Percentiles rank a stretch among this genome's conserved stretches.
Conservation (phyloP, 2,888 invertebrate species). For the Megamerina dolium region DNA sequence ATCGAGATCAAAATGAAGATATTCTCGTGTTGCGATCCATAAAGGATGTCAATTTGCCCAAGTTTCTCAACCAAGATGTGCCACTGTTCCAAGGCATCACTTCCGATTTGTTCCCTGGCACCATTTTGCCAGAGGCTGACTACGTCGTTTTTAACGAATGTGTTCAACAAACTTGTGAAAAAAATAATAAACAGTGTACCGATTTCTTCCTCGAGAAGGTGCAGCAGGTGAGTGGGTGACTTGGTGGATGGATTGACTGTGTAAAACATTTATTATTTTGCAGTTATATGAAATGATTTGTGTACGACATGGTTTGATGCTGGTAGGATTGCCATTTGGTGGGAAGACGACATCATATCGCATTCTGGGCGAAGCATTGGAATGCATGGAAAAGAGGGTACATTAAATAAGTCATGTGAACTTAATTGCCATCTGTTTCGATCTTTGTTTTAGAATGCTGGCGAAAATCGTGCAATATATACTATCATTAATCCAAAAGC, state of each 20-base stretch:
- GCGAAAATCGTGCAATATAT: constrained; percentile 70
- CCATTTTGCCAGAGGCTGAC: constrained; percentile 71
- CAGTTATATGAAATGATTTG: constrained; percentile 94
- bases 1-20: constrained; percentile 83
- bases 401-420: constrained; percentile 6
- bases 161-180: constrained; percentile 58
- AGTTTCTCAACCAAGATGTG: constrained; percentile 83
- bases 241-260: not conserved
- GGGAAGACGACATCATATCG: constrained; percentile 85
- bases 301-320: constrained; percentile 89
- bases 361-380: constrained; percentile 73
- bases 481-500: constrained; percentile 90
- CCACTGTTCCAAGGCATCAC: constrained; percentile 91
- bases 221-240: constrained; percentile 49
- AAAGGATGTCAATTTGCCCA: constrained; percentile 89
- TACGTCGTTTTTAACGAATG: constrained; percentile 66
- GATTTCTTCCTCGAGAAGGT: constrained; percentile 81
- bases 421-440: no score
- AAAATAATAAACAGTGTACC: constrained; percentile 76
- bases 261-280: constrained; percentile 29
- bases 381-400: constrained; percentile 60
- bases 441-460: constrained; percentile 53
- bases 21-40: constrained; percentile 82
- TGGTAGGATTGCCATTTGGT: constrained; percentile 88
- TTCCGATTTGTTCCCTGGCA: constrained; percentile 87